phyloP scores from a whole-genome alignment of 2,888 invertebrate species.

The Pollenia amentaria region DNA sequence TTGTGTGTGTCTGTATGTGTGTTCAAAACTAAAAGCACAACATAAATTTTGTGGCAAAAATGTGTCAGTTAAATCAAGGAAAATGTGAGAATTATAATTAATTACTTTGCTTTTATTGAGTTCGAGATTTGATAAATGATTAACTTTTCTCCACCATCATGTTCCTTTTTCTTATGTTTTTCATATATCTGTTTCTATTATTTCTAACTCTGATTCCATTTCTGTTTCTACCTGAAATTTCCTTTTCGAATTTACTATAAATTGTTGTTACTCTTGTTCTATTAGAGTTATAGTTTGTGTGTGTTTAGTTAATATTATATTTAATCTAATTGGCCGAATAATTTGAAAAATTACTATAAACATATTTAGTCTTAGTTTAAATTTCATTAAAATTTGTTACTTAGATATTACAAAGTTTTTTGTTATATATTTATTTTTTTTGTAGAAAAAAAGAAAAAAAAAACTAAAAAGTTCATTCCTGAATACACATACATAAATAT shows the following conservation, averaged over 20 bases:
- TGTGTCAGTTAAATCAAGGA: conserved; percentile 75
- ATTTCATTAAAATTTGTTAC: no score
- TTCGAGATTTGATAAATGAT: conserved; percentile 63
- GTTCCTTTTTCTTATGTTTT: conserved; percentile 25
- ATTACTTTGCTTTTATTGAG: conserved; percentile 66
- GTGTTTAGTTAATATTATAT: conserved; percentile 25
- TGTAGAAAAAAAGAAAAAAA: no score
- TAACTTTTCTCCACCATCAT: background rate
- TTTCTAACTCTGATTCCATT: conserved; percentile 11
- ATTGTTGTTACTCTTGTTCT: conserved; percentile 18
- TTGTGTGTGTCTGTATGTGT: conserved; percentile 11
- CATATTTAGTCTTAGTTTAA: no score
- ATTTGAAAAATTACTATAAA: no score
- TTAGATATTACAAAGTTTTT: no score
- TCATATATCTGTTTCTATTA: conserved; percentile 4
- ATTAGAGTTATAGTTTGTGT: conserved; percentile 28
- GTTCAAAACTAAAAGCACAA: conserved; percentile 41
- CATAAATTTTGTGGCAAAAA: conserved; percentile 69
- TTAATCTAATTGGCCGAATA: no score
- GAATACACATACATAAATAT: no score
- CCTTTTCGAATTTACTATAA: background rate
- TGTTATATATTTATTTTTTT: no score
- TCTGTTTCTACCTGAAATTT: conserved; percentile 5
- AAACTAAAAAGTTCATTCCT: no score
- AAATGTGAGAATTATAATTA: conserved; percentile 76